Evolutionary conservation across 2,113 vertebrate genomes (phyloP).

Genomic region (Cinclus cinclus): DNA sequence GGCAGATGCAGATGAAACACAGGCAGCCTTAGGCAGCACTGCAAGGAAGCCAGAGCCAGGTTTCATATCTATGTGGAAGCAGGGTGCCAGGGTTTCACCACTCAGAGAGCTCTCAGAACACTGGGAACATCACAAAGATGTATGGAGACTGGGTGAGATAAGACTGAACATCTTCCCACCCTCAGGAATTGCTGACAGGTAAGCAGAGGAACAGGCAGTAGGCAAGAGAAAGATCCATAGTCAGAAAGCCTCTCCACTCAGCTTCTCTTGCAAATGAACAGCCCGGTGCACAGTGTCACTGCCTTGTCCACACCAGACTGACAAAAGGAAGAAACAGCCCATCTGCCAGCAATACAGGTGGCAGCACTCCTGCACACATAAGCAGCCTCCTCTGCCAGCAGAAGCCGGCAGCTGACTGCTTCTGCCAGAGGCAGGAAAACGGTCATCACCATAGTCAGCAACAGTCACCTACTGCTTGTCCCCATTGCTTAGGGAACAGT

Average conservation of each 20-base stretch:
- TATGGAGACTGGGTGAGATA: background rate
- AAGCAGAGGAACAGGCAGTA: background rate
- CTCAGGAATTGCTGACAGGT: background rate
- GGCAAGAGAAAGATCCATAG: background rate
- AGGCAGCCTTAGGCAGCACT: background rate
- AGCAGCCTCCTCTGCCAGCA: background rate
- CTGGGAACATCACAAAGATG: background rate
- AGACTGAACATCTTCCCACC: background rate
- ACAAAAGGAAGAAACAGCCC: background rate
- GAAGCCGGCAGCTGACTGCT: background rate
- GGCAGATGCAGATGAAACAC: background rate
- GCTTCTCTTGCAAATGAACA: background rate
- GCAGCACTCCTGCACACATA: background rate
- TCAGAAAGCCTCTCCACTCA: too few species aligned
- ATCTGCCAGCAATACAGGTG: background rate
- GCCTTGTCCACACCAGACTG: background rate
- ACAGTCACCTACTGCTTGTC: background rate
- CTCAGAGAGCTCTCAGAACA: background rate
- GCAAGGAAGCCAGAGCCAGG: background rate
- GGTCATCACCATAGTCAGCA: background rate
- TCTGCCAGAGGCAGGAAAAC: background rate
- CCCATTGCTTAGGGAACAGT: background rate
- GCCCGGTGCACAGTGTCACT: background rate
- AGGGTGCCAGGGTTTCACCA: background rate
- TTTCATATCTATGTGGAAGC: background rate